Conservation (phyloP, 2,888 invertebrate genomes). For the Melipona beecheii region DNA sequence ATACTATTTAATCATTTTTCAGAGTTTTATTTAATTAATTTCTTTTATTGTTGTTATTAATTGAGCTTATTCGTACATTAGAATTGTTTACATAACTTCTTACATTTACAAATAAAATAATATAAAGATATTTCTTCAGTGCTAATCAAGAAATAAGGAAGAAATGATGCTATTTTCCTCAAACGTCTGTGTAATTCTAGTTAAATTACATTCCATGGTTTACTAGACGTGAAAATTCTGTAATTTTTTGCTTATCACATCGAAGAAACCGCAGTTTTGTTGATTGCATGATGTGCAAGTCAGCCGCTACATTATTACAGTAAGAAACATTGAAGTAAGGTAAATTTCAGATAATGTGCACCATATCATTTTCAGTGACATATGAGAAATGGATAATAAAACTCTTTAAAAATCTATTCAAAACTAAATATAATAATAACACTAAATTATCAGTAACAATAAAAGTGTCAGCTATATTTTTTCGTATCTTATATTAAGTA, state of each 20-base stretch:
- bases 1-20: too few relatives aligned
- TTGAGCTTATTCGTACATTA: too few relatives aligned
- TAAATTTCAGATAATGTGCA: not conserved
- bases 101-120: too few relatives aligned
- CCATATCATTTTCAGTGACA: not conserved
- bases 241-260: constrained; percentile 5
- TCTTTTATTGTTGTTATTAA: too few relatives aligned
- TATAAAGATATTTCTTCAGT: too few relatives aligned
- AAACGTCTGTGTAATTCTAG: too few relatives aligned
- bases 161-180: too few relatives aligned
- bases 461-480: not conserved
- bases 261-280: constrained; percentile 14
- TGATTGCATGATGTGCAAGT: constrained; percentile 12
- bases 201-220: too few relatives aligned
- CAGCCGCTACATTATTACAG: not conserved
- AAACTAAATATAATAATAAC: not conserved
- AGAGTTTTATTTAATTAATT: too few relatives aligned
- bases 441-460: not conserved
- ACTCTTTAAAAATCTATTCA: not conserved
- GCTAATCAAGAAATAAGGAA: too few relatives aligned
- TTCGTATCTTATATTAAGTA: not conserved
- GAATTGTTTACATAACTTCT: too few relatives aligned
- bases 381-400: not conserved
- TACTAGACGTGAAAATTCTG: too few relatives aligned
- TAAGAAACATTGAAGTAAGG: not conserved